Evolutionary conservation across 2,888 invertebrate genomes (phyloP), one percentile per base, ranked within the genome.

Genomic region (Stratiomys singularior): DNA sequence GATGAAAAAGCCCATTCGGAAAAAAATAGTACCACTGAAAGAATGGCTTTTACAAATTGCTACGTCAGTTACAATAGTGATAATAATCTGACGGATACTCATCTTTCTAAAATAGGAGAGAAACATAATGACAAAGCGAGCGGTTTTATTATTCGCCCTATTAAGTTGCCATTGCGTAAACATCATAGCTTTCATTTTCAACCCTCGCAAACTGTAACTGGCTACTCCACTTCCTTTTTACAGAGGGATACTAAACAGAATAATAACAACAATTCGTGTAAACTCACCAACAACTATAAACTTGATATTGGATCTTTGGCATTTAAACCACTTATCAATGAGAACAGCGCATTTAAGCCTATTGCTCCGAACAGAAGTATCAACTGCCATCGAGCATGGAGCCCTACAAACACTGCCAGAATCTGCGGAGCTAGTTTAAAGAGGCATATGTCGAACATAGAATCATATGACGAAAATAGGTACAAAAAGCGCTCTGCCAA

Each of bases 141-240:
- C 37, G 66, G 81, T 13, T 82, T 81, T 67, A 78, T 83, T 56
- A 84, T 83, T 64, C 83, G 85, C 2, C 86, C 86, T 37, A 82
- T 86, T 77, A 85, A 84, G 47, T 78, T 87, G 78, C 87, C 87
- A 11, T 76, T 87, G 79, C 86, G 87, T 30, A 87, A 87, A 83
- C 86, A 87, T 83, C 87, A 87, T 81, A 87, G 86, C 78, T 87
- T 87, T 81, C 87, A 87, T 81, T 87, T 87, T 78, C 86, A 87
- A 76, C 83, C 83, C 76, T 85, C 84, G 44, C 85, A 86, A 80
- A 86, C 86, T 64, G 85, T 86, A 77, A 84, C 84, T 74, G 86
- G 85, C 79, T 80, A 82, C 28, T 82, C 79, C 69, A 47, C 67
- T 46, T 82, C 79, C 71, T 58, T 69, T 47, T 30, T 21, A 18